These are phyloP conservation scores for Sycophaga agraensis DNA, from an alignment of 1,140 invertebrate species.

Conservation along the genomic window DNA sequence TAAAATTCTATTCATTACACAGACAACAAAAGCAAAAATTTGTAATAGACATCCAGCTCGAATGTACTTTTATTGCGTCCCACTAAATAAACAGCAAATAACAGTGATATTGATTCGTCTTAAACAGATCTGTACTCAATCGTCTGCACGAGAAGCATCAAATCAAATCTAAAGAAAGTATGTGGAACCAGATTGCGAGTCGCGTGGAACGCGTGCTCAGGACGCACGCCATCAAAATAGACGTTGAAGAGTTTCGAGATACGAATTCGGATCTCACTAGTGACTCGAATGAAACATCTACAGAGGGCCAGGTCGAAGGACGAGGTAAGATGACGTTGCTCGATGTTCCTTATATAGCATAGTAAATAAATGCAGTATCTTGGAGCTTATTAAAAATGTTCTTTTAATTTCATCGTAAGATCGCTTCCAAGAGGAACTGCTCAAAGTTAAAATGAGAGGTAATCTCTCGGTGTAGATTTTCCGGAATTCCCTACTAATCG, in stretches of 20 bases:
- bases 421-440: too few relatives aligned
- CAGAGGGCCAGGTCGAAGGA: not conserved
- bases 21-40: too few relatives aligned
- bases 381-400: too few relatives aligned
- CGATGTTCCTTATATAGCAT: too few relatives aligned
- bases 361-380: too few relatives aligned
- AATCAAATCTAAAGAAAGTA: not conserved
- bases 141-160: not conserved
- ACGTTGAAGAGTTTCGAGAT: not conserved
- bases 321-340: too few relatives aligned
- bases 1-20: too few relatives aligned
- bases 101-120: not conserved
- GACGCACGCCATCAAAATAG: constrained; percentile 20
- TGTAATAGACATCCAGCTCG: too few relatives aligned
- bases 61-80: not conserved
- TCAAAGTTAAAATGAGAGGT: too few relatives aligned
- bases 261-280: not conserved
- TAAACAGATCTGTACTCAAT: not conserved
- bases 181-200: not conserved
- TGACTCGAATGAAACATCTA: not conserved
- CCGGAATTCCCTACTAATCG: too few relatives aligned
- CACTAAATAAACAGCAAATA: not conserved
- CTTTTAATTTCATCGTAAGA: too few relatives aligned
- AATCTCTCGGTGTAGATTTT: too few relatives aligned
- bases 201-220: not conserved